A percentile compares a stretch with the other conserved stretches of the same genome.
phyloP scores from a whole-genome alignment of 2,888 invertebrate species.

The Pyrrhosoma nymphula region DNA sequence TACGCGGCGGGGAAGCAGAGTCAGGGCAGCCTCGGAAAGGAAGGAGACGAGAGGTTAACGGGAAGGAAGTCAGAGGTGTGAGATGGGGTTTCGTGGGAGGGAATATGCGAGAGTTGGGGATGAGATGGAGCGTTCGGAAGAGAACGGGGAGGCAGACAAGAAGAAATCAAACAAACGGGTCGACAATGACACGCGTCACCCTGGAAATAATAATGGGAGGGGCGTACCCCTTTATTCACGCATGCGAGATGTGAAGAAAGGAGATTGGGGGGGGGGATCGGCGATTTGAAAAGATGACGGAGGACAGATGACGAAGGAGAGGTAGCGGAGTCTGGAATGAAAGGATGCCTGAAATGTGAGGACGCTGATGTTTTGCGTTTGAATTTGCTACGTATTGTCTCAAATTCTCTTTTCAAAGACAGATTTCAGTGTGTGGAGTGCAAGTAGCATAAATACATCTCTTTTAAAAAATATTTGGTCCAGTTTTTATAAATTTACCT shows the following conservation, averaged over 20 bases:
- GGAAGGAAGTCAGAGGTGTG: neutral
- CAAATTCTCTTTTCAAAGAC: too few species aligned
- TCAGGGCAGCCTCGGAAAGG: neutral
- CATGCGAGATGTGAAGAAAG: neutral
- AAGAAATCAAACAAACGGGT: neutral
- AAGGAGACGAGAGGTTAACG: neutral
- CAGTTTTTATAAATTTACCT: too few species aligned
- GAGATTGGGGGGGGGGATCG: neutral
- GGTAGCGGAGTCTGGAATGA: too few species aligned
- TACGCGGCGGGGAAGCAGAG: too few species aligned
- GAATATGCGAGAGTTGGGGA: neutral
- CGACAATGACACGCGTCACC: slow-evolving; percentile 32
- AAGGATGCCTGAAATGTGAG: too few species aligned
- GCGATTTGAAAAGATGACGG: too few species aligned
- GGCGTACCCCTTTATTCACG: neutral
- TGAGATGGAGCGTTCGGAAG: neutral
- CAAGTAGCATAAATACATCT: too few species aligned
- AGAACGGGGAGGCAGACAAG: neutral
- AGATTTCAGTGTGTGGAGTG: too few species aligned
- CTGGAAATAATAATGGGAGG: slow-evolving; percentile 48
- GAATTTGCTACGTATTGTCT: too few species aligned
- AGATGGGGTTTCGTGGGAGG: neutral
- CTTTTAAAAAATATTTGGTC: too few species aligned
- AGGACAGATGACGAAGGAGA: too few species aligned
- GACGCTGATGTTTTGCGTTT: too few species aligned